phyloP scores from a whole-genome alignment of 1,140 invertebrate species.

The Trypoxylus dichotomus region DNA sequence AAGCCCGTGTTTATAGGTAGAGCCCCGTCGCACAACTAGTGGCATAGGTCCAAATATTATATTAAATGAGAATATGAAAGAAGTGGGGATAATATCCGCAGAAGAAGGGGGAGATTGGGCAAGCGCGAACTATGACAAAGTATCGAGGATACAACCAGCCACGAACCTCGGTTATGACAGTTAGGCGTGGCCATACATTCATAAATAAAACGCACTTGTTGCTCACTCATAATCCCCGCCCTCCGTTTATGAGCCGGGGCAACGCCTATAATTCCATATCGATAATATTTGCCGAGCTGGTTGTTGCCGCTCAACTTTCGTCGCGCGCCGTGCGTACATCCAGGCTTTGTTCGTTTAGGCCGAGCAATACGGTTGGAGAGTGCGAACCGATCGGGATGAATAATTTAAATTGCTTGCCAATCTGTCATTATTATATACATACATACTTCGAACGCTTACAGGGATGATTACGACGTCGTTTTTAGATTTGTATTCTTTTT shows the following conservation, averaged over 20 bases:
- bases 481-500: not conserved
- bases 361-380: no score
- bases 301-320: not conserved
- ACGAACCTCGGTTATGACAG: slow-evolving; percentile 51
- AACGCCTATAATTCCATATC: slow-evolving; percentile 52
- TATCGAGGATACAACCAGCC: slow-evolving; percentile 46
- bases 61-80: slow-evolving; percentile 54
- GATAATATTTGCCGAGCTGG: slow-evolving; percentile 41
- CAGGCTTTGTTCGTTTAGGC: not conserved
- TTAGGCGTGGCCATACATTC: slow-evolving; percentile 49
- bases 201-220: slow-evolving; percentile 55
- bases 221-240: slow-evolving; percentile 51
- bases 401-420: not conserved
- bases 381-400: no score
- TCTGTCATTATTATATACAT: not conserved
- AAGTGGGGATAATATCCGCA: slow-evolving; percentile 47
- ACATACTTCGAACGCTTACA: not conserved
- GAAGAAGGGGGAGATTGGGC: slow-evolving; percentile 40
- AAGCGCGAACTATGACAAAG: slow-evolving; percentile 51
- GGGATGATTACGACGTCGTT: not conserved
- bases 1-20: not conserved
- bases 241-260: slow-evolving; percentile 32
- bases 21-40: not conserved
- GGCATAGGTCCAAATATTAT: slow-evolving; percentile 48
- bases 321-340: not conserved